Evolutionary conservation across 1,140 invertebrate species (phyloP).

Genomic region (Ceratosolen fusciceps): DNA sequence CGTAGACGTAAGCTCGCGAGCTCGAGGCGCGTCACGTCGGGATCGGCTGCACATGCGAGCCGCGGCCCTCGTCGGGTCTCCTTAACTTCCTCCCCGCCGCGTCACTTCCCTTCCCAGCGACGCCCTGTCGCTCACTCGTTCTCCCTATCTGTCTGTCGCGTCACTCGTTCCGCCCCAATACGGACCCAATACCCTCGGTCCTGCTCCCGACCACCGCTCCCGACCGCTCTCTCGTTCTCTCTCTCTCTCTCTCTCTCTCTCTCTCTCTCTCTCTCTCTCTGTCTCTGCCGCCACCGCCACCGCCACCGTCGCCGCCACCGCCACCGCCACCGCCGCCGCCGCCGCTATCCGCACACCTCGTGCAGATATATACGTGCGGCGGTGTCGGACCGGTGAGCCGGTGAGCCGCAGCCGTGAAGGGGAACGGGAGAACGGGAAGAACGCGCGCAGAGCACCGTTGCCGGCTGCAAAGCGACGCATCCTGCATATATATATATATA

Average conservation of each 20-base stretch:
- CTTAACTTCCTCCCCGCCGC: background rate
- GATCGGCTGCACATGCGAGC: slow-evolving; percentile 14
- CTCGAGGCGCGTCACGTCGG: slow-evolving; percentile 31
- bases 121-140: slow-evolving; percentile 8
- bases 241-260: no score
- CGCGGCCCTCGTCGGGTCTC: background rate
- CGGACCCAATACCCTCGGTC: slow-evolving; percentile 39
- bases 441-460: background rate
- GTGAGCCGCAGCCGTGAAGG: no score
- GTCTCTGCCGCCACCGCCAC: no score
- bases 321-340: no score
- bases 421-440: no score
- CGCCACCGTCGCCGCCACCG: no score
- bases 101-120: background rate
- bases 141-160: slow-evolving; percentile 5
- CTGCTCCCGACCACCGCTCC: background rate
- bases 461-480: slow-evolving; percentile 17
- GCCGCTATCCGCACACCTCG: background rate
- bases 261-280: no score
- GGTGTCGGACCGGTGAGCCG: no score
- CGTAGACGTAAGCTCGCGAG: slow-evolving; percentile 8
- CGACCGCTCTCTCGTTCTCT: background rate
- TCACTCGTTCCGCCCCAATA: slow-evolving; percentile 55
- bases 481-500: no score
- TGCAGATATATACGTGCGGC: background rate